Evolutionary conservation across 2,113 vertebrate species (phyloP).

Genomic region (Cavia porcellus): DNA sequence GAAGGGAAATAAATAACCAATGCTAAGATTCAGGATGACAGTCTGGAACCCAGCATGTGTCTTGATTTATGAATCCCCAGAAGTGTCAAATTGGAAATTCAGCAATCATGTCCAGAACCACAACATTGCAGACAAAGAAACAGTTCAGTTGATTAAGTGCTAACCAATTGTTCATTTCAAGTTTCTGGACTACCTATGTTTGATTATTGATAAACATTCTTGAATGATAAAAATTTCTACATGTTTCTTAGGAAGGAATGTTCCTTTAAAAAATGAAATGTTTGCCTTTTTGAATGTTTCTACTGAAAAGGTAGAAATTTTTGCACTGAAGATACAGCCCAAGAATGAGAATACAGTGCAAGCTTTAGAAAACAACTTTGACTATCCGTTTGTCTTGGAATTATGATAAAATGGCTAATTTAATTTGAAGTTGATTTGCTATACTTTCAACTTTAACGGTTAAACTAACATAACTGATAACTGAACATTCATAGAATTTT

Average conservation of each 20-base stretch:
- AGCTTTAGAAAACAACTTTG: conserved; percentile 53
- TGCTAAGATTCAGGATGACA: conserved; percentile 62
- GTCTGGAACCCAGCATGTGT: conserved; percentile 68
- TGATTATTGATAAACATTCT: conserved; percentile 58
- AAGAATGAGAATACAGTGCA: neutral
- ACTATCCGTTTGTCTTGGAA: neutral
- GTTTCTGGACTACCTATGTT: conserved; percentile 74
- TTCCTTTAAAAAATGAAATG: conserved; percentile 57
- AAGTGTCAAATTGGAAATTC: conserved; percentile 75
- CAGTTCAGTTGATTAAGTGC: conserved; percentile 72
- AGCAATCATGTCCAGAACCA: conserved; percentile 72
- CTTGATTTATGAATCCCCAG: conserved; percentile 67
- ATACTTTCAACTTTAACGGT: neutral
- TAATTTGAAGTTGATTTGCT: conserved; percentile 36
- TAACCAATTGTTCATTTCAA: conserved; percentile 71
- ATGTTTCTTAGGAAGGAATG: conserved; percentile 62
- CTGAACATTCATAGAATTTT: neutral
- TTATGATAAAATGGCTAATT: conserved; percentile 10
- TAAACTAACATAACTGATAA: conserved; percentile 53
- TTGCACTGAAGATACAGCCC: conserved; percentile 34
- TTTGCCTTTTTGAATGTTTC: conserved; percentile 30
- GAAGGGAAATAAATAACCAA: conserved; percentile 75
- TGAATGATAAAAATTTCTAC: conserved; percentile 62
- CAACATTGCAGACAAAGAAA: conserved; percentile 73
- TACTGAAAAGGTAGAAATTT: conserved; percentile 72